phyloP scores from a whole-genome alignment of 2,797 vertebrate genomes.

The Brachymystax lenok region DNA sequence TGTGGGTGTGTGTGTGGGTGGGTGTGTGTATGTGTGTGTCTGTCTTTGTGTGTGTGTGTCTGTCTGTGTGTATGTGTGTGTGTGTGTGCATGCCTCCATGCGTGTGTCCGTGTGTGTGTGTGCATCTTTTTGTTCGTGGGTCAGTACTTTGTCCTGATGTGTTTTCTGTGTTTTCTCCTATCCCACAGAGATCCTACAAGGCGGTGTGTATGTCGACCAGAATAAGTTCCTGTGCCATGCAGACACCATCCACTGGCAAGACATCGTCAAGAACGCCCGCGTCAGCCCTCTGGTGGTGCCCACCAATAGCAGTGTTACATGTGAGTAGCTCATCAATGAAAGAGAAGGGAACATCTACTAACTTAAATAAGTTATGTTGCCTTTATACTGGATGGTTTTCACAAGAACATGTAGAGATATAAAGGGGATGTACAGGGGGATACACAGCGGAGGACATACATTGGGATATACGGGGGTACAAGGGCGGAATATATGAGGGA shows the following conservation, averaged over 20 bases:
- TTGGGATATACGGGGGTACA: no score
- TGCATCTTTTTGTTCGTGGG: neutral
- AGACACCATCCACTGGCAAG: slow-evolving; percentile 89
- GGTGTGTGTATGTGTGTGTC: neutral
- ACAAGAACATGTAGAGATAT: no score
- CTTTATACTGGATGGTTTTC: no score
- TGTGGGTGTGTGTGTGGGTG: neutral
- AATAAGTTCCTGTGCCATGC: slow-evolving; percentile 89
- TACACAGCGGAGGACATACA: no score
- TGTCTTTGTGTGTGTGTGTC: neutral
- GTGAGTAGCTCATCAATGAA: slow-evolving; percentile 41
- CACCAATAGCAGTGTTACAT: slow-evolving; percentile 82
- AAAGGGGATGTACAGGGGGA: no score
- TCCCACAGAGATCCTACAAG: slow-evolving; percentile 84
- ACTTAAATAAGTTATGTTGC: no score
- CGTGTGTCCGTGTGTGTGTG: neutral
- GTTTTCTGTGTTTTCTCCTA: neutral
- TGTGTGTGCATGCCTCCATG: neutral
- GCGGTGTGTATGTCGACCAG: slow-evolving; percentile 87
- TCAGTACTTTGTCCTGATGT: neutral
- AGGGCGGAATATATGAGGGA: no score
- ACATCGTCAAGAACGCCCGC: slow-evolving; percentile 83
- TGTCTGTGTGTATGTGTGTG: neutral
- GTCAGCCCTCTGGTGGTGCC: slow-evolving; percentile 85
- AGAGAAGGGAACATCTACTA: no score